Base-by-base conservation (phyloP, 2,797 vertebrate genomes). In the Diglossa cyanea region DNA sequence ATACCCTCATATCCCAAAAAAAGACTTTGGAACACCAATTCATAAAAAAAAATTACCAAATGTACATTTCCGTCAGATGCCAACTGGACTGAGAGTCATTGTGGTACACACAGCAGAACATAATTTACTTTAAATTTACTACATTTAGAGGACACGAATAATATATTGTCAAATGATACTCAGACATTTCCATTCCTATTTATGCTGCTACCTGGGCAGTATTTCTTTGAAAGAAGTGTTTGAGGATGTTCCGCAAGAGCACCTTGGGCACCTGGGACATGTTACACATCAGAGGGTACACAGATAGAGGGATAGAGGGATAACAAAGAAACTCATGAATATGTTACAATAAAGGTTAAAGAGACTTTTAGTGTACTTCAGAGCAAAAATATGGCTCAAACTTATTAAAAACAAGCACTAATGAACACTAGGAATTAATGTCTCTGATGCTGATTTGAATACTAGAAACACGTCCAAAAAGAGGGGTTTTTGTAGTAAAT, bases 401-500 rank as follows among this genome's bases (percentile, higher is more conserved):
- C 1, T 35, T 66, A 42, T 19, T 53, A 39, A 73, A 45, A 83
- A 20, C 5, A 53, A 62, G 35, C 5, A 24, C 9, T 19, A 68
- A 65, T 17, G n/a, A 79, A 57, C 40, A 53, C 7, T 19, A 73
- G 7, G 8, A 45, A 47, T 70, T 39, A 37, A 51, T 28, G 7
- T 55, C 20, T 68, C 5, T 90, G 19, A 63, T 63, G 35, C 8
- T 65, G 28, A 54, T 55, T 51, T 42, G 70, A 66, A 44, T 62
- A 47, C 21, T 42, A 3, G 13, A 44, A 76, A 66, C 3, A 16
- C 3, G 2, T 57, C 21, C 8, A 37, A 17, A 79, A 65, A n/a
- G 1, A 25, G 2, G 0, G 8, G 0, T 0, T 37, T 77, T 62
- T 35, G 2, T 48, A 60, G 15, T 33, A 78, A 81, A 55, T 71